Evolutionary conservation across 2,797 vertebrate genomes (phyloP).

Genomic region (Lemur catta): DNA sequence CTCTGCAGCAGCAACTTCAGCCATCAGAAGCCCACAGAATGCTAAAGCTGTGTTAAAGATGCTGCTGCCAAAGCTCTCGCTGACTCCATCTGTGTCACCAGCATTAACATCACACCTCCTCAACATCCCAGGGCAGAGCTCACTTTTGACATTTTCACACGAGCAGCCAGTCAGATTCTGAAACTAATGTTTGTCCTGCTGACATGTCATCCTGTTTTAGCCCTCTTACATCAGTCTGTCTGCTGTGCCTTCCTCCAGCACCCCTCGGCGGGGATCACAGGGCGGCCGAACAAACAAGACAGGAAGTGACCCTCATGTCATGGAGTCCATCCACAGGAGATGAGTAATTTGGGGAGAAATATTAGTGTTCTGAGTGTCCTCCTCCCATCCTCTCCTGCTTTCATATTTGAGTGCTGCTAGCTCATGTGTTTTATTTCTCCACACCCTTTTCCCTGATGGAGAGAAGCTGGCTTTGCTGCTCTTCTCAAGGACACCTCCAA

Average conservation of each 20-base stretch:
- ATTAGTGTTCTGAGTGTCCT: neutral
- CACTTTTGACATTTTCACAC: constrained; percentile 20
- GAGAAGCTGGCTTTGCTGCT: neutral
- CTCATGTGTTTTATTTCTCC: neutral
- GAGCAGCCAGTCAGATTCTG: neutral
- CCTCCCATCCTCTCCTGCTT: neutral
- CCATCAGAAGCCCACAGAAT: neutral
- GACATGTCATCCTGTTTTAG: neutral
- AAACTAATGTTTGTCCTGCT: constrained; percentile 5
- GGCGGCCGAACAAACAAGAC: neutral
- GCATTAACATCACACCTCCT: constrained; percentile 3
- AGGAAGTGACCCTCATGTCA: neutral
- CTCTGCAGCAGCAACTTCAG: neutral
- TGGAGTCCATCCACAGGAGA: neutral
- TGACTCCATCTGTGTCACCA: neutral
- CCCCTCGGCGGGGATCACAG: neutral
- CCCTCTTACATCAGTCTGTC: neutral
- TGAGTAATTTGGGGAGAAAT: neutral
- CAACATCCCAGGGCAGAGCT: neutral
- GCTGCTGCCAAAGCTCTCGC: neutral
- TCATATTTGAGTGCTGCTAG: neutral
- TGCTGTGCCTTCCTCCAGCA: neutral
- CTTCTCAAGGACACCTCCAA: neutral
- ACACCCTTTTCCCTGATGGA: neutral
- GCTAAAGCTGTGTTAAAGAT: neutral